A percentile compares a stretch with the other conserved stretches of the same genome.
Conservation (phyloP, 2,797 vertebrate species). For the Lindbergichthys nudifrons region DNA sequence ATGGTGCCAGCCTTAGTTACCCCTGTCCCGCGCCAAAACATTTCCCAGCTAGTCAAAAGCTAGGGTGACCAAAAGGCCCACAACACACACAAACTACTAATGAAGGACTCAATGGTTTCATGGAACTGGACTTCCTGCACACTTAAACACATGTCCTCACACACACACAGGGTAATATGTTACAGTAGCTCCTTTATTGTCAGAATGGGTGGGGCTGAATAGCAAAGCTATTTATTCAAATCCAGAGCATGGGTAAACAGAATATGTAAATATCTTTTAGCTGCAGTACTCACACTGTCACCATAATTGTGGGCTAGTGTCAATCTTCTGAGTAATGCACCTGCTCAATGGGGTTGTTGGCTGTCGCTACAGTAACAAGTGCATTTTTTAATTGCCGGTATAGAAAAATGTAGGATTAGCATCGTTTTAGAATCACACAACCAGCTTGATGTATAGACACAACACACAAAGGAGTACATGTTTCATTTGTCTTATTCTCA, state of each 20-base stretch:
- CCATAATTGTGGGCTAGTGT: background rate
- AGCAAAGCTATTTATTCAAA: conserved; percentile 69
- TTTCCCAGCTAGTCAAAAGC: conserved; percentile 70
- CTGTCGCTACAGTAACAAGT: background rate
- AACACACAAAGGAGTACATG: background rate
- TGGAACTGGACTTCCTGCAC: conserved; percentile 61
- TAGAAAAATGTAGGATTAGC: background rate
- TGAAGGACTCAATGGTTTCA: conserved; percentile 71
- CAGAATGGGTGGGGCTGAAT: conserved; percentile 56
- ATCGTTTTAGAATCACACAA: background rate
- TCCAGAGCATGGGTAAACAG: conserved; percentile 48
- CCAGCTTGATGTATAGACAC: background rate
- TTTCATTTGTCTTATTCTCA: background rate
- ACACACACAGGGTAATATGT: conserved; percentile 14
- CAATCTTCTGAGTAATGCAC: background rate
- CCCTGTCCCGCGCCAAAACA: conserved; percentile 78
- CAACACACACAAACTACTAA: conserved; percentile 79
- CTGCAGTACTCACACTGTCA: conserved; percentile 21
- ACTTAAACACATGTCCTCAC: background rate
- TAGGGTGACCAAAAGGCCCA: conserved; percentile 65
- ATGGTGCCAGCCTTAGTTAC: conserved; percentile 80
- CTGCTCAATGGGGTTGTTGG: conserved; percentile 1
- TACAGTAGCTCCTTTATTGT: conserved; percentile 66
- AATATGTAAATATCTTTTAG: conserved; percentile 57
- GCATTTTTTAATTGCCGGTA: no score